Conservation (phyloP, 2,113 vertebrate species). For the Neomonachus schauinslandi region DNA sequence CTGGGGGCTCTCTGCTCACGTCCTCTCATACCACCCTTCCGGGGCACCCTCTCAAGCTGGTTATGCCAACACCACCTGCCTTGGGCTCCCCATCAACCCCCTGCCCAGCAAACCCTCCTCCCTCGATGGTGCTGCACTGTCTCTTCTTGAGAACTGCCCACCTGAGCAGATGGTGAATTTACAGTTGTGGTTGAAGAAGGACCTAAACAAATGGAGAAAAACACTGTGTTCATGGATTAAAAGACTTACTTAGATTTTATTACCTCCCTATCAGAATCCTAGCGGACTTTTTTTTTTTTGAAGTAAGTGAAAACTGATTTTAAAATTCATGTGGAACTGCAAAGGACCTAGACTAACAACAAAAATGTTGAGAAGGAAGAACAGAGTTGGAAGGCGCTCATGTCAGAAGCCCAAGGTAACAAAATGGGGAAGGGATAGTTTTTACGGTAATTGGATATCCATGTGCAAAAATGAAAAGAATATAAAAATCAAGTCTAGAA, state of each 20-base stretch:
- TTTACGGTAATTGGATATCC: neutral
- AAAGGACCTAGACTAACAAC: neutral
- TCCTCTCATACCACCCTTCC: neutral
- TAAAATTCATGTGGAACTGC: neutral
- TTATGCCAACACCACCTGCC: neutral
- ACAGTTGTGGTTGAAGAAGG: neutral
- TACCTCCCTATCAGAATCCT: neutral
- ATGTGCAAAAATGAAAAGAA: neutral
- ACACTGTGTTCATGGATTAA: neutral
- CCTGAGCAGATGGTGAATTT: neutral
- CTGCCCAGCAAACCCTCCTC: neutral
- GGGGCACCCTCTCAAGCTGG: neutral
- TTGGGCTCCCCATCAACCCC: neutral
- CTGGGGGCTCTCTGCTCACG: neutral
- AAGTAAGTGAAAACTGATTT: conserved; percentile 9
- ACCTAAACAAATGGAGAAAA: neutral
- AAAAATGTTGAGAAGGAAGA: neutral
- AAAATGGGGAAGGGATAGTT: neutral
- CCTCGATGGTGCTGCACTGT: neutral
- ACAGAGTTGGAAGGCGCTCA: neutral
- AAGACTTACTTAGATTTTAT: neutral
- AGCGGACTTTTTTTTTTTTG: neutral
- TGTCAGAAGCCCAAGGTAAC: neutral
- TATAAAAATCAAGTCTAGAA: neutral
- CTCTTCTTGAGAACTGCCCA: neutral